These are phyloP conservation scores for Zoanthus solanderi DNA, from an alignment of 92 coral and sea anemone species.

Conservation along the genomic window DNA sequence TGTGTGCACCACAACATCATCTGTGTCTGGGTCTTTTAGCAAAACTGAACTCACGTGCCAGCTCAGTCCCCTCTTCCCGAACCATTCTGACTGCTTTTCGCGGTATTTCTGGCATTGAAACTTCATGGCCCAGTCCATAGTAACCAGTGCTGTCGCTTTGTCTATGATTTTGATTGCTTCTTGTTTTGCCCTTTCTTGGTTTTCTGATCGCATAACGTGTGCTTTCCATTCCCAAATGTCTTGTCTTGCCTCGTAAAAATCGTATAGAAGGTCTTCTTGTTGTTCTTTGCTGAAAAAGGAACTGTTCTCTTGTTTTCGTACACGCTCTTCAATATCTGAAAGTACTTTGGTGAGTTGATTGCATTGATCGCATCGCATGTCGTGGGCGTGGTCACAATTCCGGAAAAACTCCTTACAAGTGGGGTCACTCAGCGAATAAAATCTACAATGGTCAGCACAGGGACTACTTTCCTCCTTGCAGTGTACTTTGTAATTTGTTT, in stretches of 20 bases:
- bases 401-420: conserved; percentile 30
- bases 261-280: conserved; percentile 54
- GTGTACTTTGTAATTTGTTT: conserved; percentile 58
- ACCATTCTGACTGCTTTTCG: conserved; percentile 59
- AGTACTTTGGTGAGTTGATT: conserved; percentile 43
- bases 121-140: conserved; percentile 69
- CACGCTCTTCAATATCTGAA: conserved; percentile 19
- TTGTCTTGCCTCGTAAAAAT: conserved; percentile 40
- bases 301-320: conserved; percentile 12
- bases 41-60: conserved; percentile 63
- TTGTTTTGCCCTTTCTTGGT: conserved; percentile 65
- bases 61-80: conserved; percentile 57
- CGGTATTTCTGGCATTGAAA: conserved; percentile 51
- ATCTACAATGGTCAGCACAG: conserved; percentile 53
- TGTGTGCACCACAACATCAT: conserved; percentile 28
- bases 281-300: conserved; percentile 22
- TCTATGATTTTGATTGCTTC: conserved; percentile 37
- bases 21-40: conserved; percentile 10
- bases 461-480: conserved; percentile 45
- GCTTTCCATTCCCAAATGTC: conserved; percentile 72
- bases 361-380: conserved; percentile 40
- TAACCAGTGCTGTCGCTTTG: conserved; percentile 36
- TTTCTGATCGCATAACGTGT: conserved; percentile 68
- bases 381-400: conserved; percentile 53
- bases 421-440: conserved; percentile 44